Evolutionary conservation across 2,797 vertebrate species (phyloP), one percentile per base, ranked within the genome.

Genomic region (Sarcophilus harrisii): DNA sequence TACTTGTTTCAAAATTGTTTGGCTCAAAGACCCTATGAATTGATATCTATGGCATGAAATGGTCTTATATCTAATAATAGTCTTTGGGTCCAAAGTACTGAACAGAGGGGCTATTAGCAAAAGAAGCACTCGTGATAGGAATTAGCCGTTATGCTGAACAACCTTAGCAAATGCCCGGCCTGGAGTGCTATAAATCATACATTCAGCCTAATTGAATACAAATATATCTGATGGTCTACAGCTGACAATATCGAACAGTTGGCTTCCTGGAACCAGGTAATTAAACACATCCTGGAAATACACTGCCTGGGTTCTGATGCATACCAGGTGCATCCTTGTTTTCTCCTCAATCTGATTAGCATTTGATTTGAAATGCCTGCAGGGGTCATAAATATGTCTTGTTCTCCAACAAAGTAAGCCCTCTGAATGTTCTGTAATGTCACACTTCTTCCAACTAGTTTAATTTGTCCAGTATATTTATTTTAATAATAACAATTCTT

Each of bases 201-300:
- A 58, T 21, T 96, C 16, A 81, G 30, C 27, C 29, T 93, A 89
- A 93, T 93, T 90, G 91, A 95, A 54, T 8, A 90, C 3, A 97
- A 94, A 96, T 94, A 55, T 92, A 89, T 58, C 91, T 60, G n/a
- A 92, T 66, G 49, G 2, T 52, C n/a, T 27, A 14, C 57, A 90
- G 58, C 81, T 92, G 54, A 93, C 59, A 96, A 91, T 45, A 94
- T 62, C 52, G 91, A 90, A 95, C 4, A 95, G 66, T 52, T 96
- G 93, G 81, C 59, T 96, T 97, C 94, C 96, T 93, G 62, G 58
- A 96, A 91, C 27, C 32, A 95, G 94, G 62, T 91, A 93, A 90
- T 91, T 96, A 92, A 95, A 93, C 73, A 73, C 14, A 90, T 57
- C 32, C 90, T 94, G 92, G 57, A 96, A 96, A 96, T 49, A 13